Evolutionary conservation across 2,888 invertebrate species (phyloP), one percentile per base, ranked within the genome.

Genomic region (Amblyjoppa proteus): DNA sequence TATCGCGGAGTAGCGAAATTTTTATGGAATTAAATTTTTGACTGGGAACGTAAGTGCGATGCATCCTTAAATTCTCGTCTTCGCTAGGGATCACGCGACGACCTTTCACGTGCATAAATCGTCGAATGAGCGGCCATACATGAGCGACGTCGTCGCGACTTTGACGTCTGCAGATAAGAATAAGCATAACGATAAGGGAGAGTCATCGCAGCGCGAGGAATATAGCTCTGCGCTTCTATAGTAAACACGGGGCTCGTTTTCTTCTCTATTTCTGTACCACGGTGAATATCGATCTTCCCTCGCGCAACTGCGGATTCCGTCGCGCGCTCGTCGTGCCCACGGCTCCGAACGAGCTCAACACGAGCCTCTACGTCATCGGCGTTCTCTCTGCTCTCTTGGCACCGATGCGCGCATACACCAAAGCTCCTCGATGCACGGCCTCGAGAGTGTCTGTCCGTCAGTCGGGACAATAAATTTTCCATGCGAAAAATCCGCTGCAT

Each of bases 231-330:
- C 13, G 41, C 16, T 3, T 4, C n/a, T 61, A 61, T 70, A 79
- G 86, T 84, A 81, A 85, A 87, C 86, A 83, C 79, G 84, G 82
- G 83, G 88, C 88, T 91, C 91, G 91, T 92, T 91, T 93, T 92
- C 91, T 91, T 89, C 89, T 92, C 93, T 93, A 93, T 92, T 93
- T 92, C 91, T 92, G 92, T 87, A 87, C 70, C 81, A 84, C 70
- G 90, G 90, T 90, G 89, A 91, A 91, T 93, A 93, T 93, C 92
- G 92, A 93, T 92, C 90, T 88, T 87, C 82, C 82, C 77, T 77
- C 83, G 86, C 86, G 79, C 87, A 71, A 84, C 84, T 87, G 83
- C 85, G 81, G 81, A 85, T 86, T 75, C 75, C 51, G 58, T 49
- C 64, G 51, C 81, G 45, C 28, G 34, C 77, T 45, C 68, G 53